Evolutionary conservation across 2,113 vertebrate species (phyloP).

Genomic region (Myrmecophaga tridactyla): DNA sequence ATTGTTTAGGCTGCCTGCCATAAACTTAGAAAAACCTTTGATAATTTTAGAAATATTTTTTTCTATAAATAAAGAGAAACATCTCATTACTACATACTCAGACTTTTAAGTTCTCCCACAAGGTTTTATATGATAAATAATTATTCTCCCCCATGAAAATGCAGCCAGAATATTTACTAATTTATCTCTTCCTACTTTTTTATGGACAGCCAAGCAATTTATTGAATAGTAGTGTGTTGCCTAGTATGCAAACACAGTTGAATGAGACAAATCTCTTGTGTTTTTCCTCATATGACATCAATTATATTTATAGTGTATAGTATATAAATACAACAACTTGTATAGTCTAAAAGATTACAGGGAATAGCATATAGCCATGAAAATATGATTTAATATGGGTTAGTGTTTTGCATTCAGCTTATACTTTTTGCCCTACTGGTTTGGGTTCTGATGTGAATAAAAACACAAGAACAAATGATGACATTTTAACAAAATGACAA

Average conservation of each 20-base stretch:
- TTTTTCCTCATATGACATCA: not conserved
- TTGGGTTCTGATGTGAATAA: not conserved
- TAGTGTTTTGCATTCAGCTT: not conserved
- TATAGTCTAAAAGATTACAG: not conserved
- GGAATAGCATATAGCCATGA: not conserved
- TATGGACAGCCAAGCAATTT: constrained; percentile 55
- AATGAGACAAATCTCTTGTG: constrained; percentile 17
- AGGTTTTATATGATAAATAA: not conserved
- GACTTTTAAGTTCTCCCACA: not conserved
- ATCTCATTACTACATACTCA: not conserved
- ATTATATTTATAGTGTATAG: not conserved
- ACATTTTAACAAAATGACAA: constrained; percentile 22
- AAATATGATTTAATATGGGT: not conserved
- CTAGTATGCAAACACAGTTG: constrained; percentile 38
- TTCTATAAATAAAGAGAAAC: not conserved
- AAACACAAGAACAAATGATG: constrained; percentile 2
- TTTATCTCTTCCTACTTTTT: constrained; percentile 52
- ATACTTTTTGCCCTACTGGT: not conserved
- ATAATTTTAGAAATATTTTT: constrained; percentile 6
- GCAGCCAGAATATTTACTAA: not conserved
- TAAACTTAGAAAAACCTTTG: not conserved
- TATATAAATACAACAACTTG: too few species aligned
- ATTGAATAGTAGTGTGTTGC: constrained; percentile 29
- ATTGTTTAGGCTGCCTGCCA: not conserved
- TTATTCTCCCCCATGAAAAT: not conserved